Evolutionary conservation across 2,888 invertebrate genomes (phyloP), one percentile per base, ranked within the genome.

Genomic region (Dryocosmus kuriphilus): DNA sequence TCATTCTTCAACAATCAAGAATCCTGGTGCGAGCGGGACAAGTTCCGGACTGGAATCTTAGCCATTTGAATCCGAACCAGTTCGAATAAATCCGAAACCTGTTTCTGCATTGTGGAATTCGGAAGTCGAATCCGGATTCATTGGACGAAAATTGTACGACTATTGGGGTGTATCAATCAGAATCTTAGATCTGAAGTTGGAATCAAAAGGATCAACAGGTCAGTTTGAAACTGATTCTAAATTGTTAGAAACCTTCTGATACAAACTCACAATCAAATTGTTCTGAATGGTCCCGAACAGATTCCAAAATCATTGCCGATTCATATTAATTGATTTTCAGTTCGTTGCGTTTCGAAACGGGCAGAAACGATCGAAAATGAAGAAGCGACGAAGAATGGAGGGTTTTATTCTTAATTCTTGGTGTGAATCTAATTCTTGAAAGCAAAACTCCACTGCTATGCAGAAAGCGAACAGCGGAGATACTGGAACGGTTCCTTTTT

Each of bases 401-500:
- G 27, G 6, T 60, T 60, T 60, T 16, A 14, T 24, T 16, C 60
- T 60, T 60, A 60, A 60, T 60, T 27, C 60, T 27, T 60, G 14
- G 60, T 60, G 60, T 27, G 60, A 60, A 60, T 27, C 27, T 14
- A 60, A 60, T 60, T 60, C 27, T 27, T 27, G 14, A 60, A 60
- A 60, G 27, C 9, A 60, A 22, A 57, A 57, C 60, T 60, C 27
- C 1, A 27, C 27, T 41, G 51, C n/a, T n/a, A n/a, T n/a, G n/a
- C n/a, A 71, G 30, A 71, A 30, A 51, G 27, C 51, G 46, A 71
- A 51, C 27, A 71, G 16, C 24, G 22, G 38, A 16, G 11, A 41
- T 30, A 3, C 46, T 71, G 71, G 71, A 51, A 71, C 51, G 51
- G 71, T 51, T 71, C 71, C 71, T 71, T 46, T 46, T 71, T 30